Base-by-base conservation (phyloP, 2,113 vertebrate genomes). In the Poeciliopsis occidentalis region DNA sequence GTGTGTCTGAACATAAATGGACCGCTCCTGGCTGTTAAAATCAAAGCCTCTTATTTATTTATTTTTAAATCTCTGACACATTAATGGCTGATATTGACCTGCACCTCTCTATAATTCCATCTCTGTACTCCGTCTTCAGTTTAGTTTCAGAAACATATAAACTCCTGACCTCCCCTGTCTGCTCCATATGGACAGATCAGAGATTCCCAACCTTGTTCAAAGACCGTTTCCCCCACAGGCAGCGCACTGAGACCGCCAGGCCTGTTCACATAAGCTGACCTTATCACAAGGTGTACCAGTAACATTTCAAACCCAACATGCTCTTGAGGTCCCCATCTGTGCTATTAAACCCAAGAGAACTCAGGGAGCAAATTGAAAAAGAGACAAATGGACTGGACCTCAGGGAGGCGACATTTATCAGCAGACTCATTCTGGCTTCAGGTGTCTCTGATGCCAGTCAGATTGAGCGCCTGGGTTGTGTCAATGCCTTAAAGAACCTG, bases 141-240 rank as follows among this genome's bases (percentile, higher is more conserved):
- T 63, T 37, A 44, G 51, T 64, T 82, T 81, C 79, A 74, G 79
- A 75, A 64, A 72, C 13, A 15, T 13, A 41, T 15, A 41, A 41
- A 41, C 39, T 15, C 12, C 73, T 78, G 86, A 87, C 82, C 87
- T 77, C 67, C n/a, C 8, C 80, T 76, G 60, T 85, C 81, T 57
- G 73, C 81, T 85, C 71, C 71, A 79, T 86, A 71, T 80, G 85
- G 73, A 82, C 87, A 80, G 74, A 81, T 84, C 82, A 89, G 70
- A 86, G 70, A 85, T 86, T 78, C 76, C n/a, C 82, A 83, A 83
- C 87, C 80, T 84, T 81, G 79, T 85, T 89, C 84, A 90, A 78
- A 81, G 67, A 71, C 24, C 31, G 75, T 74, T 83, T 26, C 51
- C 81, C 75, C 75, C 75, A 39, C 44, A 71, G 81, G 79, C 69